phyloP scores from a whole-genome alignment of 2,113 vertebrate genomes.

The Buteo buteo region DNA sequence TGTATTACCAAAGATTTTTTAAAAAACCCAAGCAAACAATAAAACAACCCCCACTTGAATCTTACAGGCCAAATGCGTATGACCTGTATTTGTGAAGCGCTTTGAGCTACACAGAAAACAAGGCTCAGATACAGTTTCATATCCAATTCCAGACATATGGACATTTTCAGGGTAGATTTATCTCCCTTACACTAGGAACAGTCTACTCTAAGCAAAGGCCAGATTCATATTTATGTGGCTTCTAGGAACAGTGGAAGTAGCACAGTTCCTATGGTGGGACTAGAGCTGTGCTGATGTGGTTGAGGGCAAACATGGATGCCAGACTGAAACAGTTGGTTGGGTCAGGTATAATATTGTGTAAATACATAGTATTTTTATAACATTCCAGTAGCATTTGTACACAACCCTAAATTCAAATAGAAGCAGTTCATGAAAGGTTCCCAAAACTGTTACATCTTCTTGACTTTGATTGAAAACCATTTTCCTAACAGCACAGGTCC shows the following conservation, averaged over 20 bases:
- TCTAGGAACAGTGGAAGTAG: neutral
- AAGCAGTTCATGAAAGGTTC: neutral
- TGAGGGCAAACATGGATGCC: neutral
- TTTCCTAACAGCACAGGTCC: neutral
- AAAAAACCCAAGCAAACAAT: too few species aligned
- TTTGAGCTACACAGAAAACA: neutral
- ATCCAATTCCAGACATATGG: neutral
- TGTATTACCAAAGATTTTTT: too few species aligned
- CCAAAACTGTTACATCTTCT: neutral
- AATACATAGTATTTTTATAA: neutral
- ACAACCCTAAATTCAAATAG: neutral
- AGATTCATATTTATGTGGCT: neutral
- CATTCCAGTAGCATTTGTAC: neutral
- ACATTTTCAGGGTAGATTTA: neutral
- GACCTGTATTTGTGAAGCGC: neutral
- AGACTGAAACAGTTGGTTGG: neutral
- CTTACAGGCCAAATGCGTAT: too few species aligned
- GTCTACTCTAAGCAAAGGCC: neutral
- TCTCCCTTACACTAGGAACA: neutral
- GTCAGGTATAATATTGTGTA: neutral
- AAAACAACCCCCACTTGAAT: too few species aligned
- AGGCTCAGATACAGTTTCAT: neutral
- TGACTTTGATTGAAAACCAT: neutral
- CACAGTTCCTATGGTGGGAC: neutral
- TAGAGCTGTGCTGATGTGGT: neutral